Conservation (phyloP, 2,113 vertebrate genomes). For the Myotis brandtii region DNA sequence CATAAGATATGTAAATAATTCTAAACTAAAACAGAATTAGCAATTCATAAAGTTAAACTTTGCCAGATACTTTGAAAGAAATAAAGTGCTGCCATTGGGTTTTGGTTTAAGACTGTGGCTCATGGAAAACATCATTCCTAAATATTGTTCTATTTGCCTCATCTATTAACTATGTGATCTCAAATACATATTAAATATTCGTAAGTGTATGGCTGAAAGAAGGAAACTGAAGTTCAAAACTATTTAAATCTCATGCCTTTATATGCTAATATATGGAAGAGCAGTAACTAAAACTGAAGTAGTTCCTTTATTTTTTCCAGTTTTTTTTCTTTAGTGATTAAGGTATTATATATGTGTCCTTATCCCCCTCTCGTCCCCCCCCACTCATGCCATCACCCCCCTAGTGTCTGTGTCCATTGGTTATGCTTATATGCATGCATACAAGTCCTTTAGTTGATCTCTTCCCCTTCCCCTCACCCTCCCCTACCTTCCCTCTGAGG, state of each 20-base stretch:
- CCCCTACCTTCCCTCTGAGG: too few species aligned
- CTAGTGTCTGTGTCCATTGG: too few species aligned
- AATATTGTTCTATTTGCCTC: not conserved
- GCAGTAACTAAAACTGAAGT: not conserved
- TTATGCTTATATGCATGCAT: too few species aligned
- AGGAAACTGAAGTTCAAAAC: not conserved
- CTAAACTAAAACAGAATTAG: not conserved
- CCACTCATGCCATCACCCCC: too few species aligned
- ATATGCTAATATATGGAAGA: too few species aligned
- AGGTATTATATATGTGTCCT: too few species aligned
- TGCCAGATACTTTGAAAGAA: not conserved
- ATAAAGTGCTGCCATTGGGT: not conserved
- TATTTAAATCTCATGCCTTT: not conserved
- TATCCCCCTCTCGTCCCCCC: too few species aligned
- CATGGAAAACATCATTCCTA: not conserved
- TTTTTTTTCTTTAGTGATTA: not conserved
- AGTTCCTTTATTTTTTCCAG: not conserved
- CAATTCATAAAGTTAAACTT: not conserved
- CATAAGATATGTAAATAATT: not conserved
- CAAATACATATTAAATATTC: not conserved
- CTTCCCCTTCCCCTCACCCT: too few species aligned
- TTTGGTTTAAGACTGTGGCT: not conserved
- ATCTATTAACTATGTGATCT: not conserved
- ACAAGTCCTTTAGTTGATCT: too few species aligned
- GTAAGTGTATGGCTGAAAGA: not conserved